Conservation (phyloP, 2,888 invertebrate genomes). For the Tromatobia lineatoria region DNA sequence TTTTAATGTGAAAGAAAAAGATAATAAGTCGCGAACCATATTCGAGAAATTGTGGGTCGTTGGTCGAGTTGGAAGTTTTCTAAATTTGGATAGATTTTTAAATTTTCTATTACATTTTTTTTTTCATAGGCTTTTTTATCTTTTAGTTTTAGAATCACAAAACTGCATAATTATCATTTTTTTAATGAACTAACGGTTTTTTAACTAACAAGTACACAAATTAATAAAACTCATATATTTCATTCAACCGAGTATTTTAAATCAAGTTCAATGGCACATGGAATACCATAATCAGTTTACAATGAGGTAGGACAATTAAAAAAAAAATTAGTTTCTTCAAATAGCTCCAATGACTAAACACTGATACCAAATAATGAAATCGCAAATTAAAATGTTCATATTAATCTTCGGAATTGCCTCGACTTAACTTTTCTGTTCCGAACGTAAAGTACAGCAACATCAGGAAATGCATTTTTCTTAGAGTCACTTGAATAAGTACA, state of each 20-base stretch:
- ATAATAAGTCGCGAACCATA: too few species aligned
- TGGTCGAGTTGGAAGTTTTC: too few species aligned
- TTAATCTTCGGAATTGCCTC: not conserved
- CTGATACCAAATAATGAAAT: not conserved
- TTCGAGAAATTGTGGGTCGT: too few species aligned
- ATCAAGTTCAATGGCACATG: conserved; percentile 3
- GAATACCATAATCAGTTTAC: not conserved
- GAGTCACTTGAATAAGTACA: not conserved
- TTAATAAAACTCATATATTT: conserved; percentile 10
- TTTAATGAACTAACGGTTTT: not conserved
- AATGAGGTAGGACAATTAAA: not conserved
- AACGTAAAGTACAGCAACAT: not conserved
- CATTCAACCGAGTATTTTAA: not conserved
- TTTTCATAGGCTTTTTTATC: too few species aligned
- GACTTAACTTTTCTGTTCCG: not conserved
- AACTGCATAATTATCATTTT: too few species aligned
- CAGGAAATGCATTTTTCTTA: not conserved
- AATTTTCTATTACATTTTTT: too few species aligned
- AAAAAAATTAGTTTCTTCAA: not conserved
- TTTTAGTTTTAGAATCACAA: too few species aligned
- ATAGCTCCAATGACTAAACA: not conserved
- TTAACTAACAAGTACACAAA: not conserved
- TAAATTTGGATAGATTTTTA: too few species aligned
- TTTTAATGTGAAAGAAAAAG: too few species aligned
- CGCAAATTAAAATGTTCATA: not conserved